A percentile compares a stretch with the other conserved stretches of the same genome.
Conservation (phyloP, 2,113 vertebrate species). For the Okapia johnstoni region DNA sequence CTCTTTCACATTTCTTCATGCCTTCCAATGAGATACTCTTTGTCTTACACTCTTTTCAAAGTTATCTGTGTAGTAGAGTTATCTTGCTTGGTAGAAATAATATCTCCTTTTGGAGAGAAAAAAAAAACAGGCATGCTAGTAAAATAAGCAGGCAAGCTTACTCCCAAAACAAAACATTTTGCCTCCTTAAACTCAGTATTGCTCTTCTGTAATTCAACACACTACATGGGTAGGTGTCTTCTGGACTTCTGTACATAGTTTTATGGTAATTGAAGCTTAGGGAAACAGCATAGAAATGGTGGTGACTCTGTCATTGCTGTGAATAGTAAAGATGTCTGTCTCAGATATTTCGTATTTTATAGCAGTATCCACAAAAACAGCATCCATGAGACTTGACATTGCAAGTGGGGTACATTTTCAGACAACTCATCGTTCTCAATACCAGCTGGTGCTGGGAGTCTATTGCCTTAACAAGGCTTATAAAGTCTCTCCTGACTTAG, state of each 20-base stretch:
- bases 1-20: background rate
- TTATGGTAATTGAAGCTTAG: background rate
- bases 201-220: background rate
- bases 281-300: background rate
- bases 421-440: background rate
- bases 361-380: background rate
- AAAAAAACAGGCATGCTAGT: background rate
- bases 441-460: background rate
- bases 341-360: background rate
- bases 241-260: background rate
- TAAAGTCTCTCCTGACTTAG: background rate
- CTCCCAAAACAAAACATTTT: background rate
- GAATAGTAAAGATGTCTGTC: background rate
- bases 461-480: background rate
- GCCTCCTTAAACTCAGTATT: background rate
- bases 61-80: background rate
- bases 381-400: background rate
- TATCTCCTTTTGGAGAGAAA: background rate
- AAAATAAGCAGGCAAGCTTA: background rate
- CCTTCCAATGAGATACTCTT: background rate
- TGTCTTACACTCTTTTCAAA: background rate
- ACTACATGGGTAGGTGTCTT: fast-evolving
- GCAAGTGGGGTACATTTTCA: background rate
- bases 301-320: background rate
- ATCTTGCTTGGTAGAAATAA: background rate